phyloP scores from a whole-genome alignment of 2,113 vertebrate genomes.

The Taurulus bubalis region DNA sequence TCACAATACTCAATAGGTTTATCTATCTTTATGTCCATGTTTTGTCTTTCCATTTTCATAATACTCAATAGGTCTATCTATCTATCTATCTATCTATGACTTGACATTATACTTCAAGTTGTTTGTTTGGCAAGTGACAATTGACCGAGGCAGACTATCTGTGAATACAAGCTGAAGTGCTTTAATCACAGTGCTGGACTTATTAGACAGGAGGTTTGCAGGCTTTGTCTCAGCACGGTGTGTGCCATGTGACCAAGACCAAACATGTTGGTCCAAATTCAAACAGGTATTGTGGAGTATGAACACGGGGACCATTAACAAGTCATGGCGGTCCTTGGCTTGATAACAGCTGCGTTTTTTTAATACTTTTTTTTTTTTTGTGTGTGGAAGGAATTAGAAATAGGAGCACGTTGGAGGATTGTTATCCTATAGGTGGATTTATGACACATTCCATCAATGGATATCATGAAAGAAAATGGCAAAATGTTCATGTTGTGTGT shows the following conservation, averaged over 20 bases:
- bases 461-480: neutral
- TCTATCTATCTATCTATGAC: neutral
- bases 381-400: neutral
- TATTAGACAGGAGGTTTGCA: slow-evolving; percentile 27
- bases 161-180: neutral
- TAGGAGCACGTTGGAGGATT: neutral
- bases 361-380: rapidly evolving
- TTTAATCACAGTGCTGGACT: slow-evolving; percentile 14
- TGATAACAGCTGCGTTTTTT: neutral
- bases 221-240: neutral
- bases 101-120: slow-evolving; percentile 4
- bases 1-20: neutral
- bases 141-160: neutral
- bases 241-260: slow-evolving; percentile 17
- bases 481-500: slow-evolving; percentile 10
- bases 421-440: neutral
- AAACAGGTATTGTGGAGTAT: neutral
- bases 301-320: neutral
- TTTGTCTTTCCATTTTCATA: no score
- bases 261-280: slow-evolving; percentile 15
- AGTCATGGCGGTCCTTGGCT: neutral
- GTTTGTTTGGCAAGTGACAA: neutral
- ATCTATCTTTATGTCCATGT: neutral
- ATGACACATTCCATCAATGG: neutral
- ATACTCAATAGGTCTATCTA: neutral